Percentiles rank a stretch among this genome's conserved stretches.
Conservation (phyloP, 1,140 invertebrate genomes). For the Araneus ventricosus region DNA sequence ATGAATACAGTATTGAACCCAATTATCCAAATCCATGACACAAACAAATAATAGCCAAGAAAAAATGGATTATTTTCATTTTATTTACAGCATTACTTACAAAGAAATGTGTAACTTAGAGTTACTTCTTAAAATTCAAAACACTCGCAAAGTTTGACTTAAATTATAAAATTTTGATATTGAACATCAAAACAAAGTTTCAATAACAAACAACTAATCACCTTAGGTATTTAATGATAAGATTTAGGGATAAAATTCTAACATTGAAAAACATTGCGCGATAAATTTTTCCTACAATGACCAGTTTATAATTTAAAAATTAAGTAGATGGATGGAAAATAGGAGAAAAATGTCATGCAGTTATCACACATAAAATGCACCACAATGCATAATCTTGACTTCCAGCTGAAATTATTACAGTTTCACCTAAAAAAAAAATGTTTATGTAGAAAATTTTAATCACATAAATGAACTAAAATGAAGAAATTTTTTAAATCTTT, state of each 20-base stretch:
- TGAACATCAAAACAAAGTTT: too few relatives aligned
- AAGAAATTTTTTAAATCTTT: too few relatives aligned
- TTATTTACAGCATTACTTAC: slow-evolving; percentile 13
- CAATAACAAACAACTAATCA: too few relatives aligned
- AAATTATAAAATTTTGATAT: too few relatives aligned
- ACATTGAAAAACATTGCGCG: not conserved
- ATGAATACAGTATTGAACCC: too few relatives aligned
- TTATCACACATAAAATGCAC: not conserved
- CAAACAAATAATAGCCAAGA: too few relatives aligned
- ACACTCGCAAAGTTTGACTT: too few relatives aligned
- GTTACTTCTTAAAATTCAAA: too few relatives aligned
- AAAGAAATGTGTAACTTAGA: not conserved
- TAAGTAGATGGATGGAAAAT: not conserved
- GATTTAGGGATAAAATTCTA: not conserved
- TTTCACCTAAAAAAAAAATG: too few relatives aligned
- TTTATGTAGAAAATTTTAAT: too few relatives aligned
- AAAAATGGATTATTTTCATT: not conserved
- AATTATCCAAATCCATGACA: too few relatives aligned
- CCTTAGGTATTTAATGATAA: not conserved
- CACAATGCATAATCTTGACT: not conserved
- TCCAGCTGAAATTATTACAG: not conserved
- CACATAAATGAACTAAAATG: too few relatives aligned
- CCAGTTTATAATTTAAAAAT: not conserved
- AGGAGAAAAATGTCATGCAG: not conserved
- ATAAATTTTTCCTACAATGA: not conserved